Evolutionary conservation across 2,113 vertebrate species (phyloP), one percentile per base, ranked within the genome.

Genomic region (Hepsetus odoe): DNA sequence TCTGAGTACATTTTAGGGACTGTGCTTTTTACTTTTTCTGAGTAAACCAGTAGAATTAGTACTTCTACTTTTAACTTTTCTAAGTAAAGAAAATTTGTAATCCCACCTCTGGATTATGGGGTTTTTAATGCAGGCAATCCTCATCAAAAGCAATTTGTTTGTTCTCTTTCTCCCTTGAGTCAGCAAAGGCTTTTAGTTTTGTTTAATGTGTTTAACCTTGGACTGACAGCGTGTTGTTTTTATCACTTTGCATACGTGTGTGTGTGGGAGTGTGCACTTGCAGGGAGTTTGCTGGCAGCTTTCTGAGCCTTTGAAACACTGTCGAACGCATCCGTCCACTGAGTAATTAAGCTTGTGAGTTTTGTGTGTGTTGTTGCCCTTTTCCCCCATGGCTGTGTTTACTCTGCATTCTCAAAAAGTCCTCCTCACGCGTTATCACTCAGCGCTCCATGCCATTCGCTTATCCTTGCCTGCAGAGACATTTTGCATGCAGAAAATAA

Each of bases 281-380:
- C 20, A 24, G 42, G n/a, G 24, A 64, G 59, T 70, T 46, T 16
- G 46, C 13, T 75, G 40, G 74, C 49, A 55, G 72, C 28, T 33
- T 62, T 49, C 58, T 62, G 20, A 80, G 71, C 18, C 66, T 64
- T 81, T 76, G 44, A 70, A 33, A 33, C 14, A 14, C 32, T 24
- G 33, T 24, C 10, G 33, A 12, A 35, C n/a, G 1, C 28, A 56
- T 24, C 22, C 49, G 42, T 68, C 51, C 46, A 26, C 46, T 66
- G 35, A 46, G 40, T n/a, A 55, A 38, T 73, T 77, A 76, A 51
- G 30, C 59, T n/a, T 22, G 30, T 14, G 40, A 24, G 38, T 81
- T 72, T 81, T 72, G n/a, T 26, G 61, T 46, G 62, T 42, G 44
- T 77, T 82, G n/a, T 56, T 69, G 33, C 55, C 10, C 7, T 35